phyloP scores from a whole-genome alignment of 1,140 invertebrate species.

The Trinorchestia longiramus region DNA sequence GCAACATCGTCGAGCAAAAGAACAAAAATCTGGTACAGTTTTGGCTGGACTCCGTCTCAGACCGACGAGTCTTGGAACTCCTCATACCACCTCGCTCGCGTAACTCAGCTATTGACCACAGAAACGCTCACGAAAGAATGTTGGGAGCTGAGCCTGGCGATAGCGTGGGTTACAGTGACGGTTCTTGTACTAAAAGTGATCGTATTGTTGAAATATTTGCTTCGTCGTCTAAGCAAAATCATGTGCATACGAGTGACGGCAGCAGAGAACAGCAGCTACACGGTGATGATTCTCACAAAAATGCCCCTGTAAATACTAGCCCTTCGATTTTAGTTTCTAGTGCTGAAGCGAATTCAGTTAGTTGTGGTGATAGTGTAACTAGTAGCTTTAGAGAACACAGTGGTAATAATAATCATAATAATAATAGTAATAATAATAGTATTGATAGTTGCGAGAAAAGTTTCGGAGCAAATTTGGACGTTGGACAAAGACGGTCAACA shows the following conservation, averaged over 20 bases:
- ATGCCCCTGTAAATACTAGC: conserved; percentile 36
- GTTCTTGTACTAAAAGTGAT: not conserved
- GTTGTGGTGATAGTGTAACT: conserved; percentile 55
- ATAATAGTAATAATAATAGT: not conserved
- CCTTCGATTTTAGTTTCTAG: conserved; percentile 33
- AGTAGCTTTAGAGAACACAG: conserved; percentile 55
- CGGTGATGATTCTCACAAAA: conserved; percentile 37
- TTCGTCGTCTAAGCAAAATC: not conserved
- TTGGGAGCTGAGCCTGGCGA: not conserved
- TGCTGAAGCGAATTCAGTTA: not conserved
- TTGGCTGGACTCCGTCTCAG: conserved; percentile 64
- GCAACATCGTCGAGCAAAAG: conserved; percentile 64
- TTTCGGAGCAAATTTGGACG: not conserved
- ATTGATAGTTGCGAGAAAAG: not conserved
- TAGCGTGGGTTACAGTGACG: not conserved
- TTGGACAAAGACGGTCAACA: not conserved
- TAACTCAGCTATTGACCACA: not conserved
- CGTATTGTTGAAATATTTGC: not conserved
- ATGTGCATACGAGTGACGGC: not conserved
- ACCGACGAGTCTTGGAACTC: conserved; percentile 62
- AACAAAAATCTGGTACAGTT: conserved; percentile 70
- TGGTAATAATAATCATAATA: not conserved
- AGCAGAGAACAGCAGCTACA: conserved; percentile 30
- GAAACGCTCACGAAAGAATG: not conserved
- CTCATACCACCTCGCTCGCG: conserved; percentile 57